Evolutionary conservation across 2,888 invertebrate genomes (phyloP).

Genomic region (Aethes cnicana): DNA sequence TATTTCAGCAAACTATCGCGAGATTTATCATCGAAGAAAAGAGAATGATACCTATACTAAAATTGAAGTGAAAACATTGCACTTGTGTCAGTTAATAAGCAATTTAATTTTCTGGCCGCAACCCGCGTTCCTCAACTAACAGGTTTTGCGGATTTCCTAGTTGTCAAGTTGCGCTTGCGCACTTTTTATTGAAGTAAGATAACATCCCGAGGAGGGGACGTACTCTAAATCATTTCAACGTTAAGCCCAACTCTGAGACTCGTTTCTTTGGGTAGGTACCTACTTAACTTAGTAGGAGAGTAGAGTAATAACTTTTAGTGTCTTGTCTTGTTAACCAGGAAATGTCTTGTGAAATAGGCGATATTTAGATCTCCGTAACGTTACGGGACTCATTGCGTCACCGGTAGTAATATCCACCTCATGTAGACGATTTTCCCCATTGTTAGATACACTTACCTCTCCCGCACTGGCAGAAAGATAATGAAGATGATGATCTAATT

Average conservation of each 20-base stretch:
- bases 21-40: no score
- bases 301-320: no score
- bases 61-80: no score
- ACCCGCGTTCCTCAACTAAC: constrained; percentile 6
- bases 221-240: neutral
- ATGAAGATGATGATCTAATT: no score
- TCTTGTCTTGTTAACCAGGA: constrained; percentile 6
- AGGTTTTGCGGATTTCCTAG: constrained; percentile 29
- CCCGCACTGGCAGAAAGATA: no score
- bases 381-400: constrained; percentile 18
- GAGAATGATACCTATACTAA: no score
- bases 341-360: constrained; percentile 4
- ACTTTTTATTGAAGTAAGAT: neutral
- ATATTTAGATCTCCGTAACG: constrained; percentile 4
- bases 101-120: constrained; percentile 8
- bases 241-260: neutral
- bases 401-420: no score
- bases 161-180: constrained; percentile 7
- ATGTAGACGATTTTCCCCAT: no score
- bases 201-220: neutral
- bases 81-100: neutral
- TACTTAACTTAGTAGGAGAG: no score
- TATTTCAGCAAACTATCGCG: no score
- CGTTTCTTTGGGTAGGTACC: neutral
- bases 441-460: neutral